A percentile compares a stretch with the other conserved stretches of the same genome.
phyloP scores from a whole-genome alignment of 2,888 invertebrate genomes.

The Drosophila dives region DNA sequence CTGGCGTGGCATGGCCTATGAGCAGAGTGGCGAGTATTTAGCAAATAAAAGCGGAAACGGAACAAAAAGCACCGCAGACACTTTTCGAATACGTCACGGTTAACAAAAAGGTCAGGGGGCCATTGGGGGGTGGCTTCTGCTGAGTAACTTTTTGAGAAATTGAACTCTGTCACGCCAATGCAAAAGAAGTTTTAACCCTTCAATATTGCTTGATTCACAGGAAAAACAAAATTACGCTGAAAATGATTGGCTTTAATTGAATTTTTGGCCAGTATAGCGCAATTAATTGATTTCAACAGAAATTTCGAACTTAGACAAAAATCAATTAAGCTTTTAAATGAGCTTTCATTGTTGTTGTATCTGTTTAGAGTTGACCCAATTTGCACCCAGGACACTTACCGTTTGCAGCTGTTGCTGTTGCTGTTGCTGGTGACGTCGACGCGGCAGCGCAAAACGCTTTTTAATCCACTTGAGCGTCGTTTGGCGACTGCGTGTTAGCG shows the following conservation, averaged over 20 bases:
- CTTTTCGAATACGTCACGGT: slow-evolving; percentile 51
- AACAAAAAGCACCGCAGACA: slow-evolving; percentile 71
- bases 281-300: slow-evolving; percentile 67
- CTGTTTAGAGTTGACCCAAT: slow-evolving; percentile 51
- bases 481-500: slow-evolving; percentile 73
- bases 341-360: background rate
- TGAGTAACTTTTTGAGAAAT: slow-evolving; percentile 64
- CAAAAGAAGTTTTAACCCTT: slow-evolving; percentile 63
- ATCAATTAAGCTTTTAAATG: slow-evolving; percentile 30
- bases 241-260: slow-evolving; percentile 70
- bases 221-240: slow-evolving; percentile 67
- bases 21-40: slow-evolving; percentile 36
- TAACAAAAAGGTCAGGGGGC: slow-evolving; percentile 23
- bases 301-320: slow-evolving; percentile 40
- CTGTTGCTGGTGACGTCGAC: slow-evolving; percentile 48
- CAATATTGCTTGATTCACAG: slow-evolving; percentile 49
- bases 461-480: slow-evolving; percentile 83
- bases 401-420: slow-evolving; percentile 18
- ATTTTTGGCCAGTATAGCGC: slow-evolving; percentile 49
- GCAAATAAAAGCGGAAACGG: slow-evolving; percentile 67
- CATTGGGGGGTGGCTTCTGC: slow-evolving; percentile 37
- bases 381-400: slow-evolving; percentile 50
- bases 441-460: slow-evolving; percentile 69
- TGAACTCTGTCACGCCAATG: slow-evolving; percentile 72
- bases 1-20: slow-evolving; percentile 40